These are phyloP conservation scores for Gallinago media DNA, from an alignment of 2,113 vertebrate genomes.

Conservation along the genomic window DNA sequence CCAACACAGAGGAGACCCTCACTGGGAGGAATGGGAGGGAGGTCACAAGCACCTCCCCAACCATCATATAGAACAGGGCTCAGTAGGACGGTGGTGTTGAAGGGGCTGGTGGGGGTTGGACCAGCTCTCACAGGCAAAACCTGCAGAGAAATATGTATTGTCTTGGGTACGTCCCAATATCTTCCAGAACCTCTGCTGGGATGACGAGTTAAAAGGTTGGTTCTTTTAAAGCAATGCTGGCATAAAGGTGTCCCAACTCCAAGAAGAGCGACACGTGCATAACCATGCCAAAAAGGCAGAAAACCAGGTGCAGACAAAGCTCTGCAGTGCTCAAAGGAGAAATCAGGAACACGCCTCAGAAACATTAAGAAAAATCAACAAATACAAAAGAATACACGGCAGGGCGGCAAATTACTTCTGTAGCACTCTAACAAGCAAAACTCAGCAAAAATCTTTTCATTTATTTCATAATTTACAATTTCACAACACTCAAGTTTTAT, in stretches of 20 bases:
- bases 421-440: not conserved
- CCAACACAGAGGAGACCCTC: not conserved
- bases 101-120: not conserved
- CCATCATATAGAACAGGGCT: not conserved
- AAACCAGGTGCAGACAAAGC: not conserved
- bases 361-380: not conserved
- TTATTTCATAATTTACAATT: not conserved
- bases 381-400: not conserved
- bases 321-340: not conserved
- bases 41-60: not conserved
- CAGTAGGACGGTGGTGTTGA: not conserved
- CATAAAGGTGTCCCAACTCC: not conserved
- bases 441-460: not conserved
- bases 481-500: not conserved
- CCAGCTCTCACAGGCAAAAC: not conserved
- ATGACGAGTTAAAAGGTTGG: not conserved
- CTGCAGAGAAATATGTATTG: not conserved
- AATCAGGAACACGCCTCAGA: fast-evolving
- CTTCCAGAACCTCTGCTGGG: not conserved
- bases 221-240: not conserved
- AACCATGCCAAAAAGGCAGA: not conserved
- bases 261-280: fast-evolving
- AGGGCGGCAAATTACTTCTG: not conserved
- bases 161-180: not conserved
- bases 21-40: not conserved